Base-by-base conservation (phyloP, 2,113 vertebrate species). In the Herpetotheres cachinnans region DNA sequence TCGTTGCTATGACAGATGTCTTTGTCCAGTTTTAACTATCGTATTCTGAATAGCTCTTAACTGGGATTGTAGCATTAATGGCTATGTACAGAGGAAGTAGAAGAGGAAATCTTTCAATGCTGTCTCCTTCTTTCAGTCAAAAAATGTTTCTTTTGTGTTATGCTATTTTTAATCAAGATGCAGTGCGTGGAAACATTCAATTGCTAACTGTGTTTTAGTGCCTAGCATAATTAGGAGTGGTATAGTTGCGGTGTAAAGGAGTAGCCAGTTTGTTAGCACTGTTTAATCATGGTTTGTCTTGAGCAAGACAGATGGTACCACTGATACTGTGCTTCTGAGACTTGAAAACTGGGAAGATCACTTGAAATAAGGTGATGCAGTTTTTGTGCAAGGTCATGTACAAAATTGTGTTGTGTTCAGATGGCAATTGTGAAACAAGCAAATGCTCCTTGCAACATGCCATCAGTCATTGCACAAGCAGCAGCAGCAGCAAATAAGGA, bases 351-450 rank as follows among this genome's bases (percentile, higher is more conserved):
- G 52, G 38, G 63, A 81, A 95, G 71, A 86, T 82, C 8, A 15
- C 71, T 81, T 83, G 63, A 84, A 76, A 54, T 78, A 42, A 82
- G 62, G 71, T 94, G 96, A 77, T 82, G 93, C 38, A 96, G 83
- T 82, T 95, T 89, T 93, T 73, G 49, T 70, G 55, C n/a, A 8
- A 82, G 36, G 21, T 58, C 69, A 10, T 0, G 0, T 80, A 52
- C 72, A 56, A 62, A 74, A 34, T 32, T 10, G 8, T 44, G 44
- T 76, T 44, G 7, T 49, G 42, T 88, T 89, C 16, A 38, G 42
- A 62, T 84, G 72, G 54, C 22, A 80, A 2, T 95, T 95, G 93
- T 70, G 89, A 97, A 94, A 93, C 38, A 32, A 89, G 24, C 0
- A 0, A 82, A 40, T 1, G 2, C 17, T 93, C 14, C 70, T 95